These are phyloP conservation scores for Apis cerana DNA, from an alignment of 1,140 invertebrate species.

Conservation along the genomic window DNA sequence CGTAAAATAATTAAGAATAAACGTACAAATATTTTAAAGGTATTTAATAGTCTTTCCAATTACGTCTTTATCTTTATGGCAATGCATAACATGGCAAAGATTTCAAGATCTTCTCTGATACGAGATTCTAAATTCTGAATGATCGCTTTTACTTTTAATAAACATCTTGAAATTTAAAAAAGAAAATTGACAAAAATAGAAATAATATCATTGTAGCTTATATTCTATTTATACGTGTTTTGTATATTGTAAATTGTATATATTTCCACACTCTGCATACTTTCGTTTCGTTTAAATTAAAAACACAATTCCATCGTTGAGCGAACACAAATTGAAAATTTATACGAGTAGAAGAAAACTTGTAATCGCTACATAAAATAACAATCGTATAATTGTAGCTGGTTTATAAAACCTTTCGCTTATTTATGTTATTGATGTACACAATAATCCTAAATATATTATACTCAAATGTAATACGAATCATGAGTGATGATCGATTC, in stretches of 20 bases:
- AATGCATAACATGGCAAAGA: constrained; percentile 45
- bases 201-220: neutral
- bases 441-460: constrained; percentile 60
- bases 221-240: neutral
- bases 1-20: constrained; percentile 21
- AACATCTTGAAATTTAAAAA: neutral
- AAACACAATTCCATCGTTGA: neutral
- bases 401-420: constrained; percentile 68
- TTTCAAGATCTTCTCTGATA: constrained; percentile 5
- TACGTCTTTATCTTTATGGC: constrained; percentile 27
- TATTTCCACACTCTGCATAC: too few species aligned
- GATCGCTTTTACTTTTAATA: neutral
- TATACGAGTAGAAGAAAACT: neutral
- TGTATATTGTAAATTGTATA: neutral
- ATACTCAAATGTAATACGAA: constrained; percentile 62
- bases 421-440: constrained; percentile 63
- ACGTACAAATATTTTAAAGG: constrained; percentile 4
- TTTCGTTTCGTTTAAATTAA: neutral
- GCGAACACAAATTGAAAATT: neutral
- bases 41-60: neutral
- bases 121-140: constrained; percentile 28
- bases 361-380: constrained; percentile 17
- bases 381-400: constrained; percentile 14
- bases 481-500: constrained; percentile 59
- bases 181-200: neutral